Percentiles rank a stretch among this genome's conserved stretches.
phyloP scores from a whole-genome alignment of 2,797 vertebrate genomes.

The Heliangelus exortis region DNA sequence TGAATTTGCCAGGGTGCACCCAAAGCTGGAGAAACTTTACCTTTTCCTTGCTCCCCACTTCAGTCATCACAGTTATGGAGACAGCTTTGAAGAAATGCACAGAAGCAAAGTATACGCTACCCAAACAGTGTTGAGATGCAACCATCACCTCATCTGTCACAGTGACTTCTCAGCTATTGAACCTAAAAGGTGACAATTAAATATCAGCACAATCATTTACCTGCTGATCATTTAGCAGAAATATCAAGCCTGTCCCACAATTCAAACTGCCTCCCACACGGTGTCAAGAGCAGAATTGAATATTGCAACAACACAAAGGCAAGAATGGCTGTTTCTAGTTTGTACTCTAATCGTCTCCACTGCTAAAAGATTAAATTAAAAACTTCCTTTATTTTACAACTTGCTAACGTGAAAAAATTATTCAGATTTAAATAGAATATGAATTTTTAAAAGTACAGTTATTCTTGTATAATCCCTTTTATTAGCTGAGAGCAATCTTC shows the following conservation, averaged over 20 bases:
- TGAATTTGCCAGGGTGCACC: background rate
- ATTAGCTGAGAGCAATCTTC: background rate
- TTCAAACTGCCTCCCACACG: conserved; percentile 28
- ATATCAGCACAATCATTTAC: conserved; percentile 30
- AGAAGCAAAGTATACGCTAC: background rate
- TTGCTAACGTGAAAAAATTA: background rate
- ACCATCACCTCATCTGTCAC: conserved; percentile 4
- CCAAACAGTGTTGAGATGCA: background rate
- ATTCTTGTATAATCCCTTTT: background rate
- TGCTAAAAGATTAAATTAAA: background rate
- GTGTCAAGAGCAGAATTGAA: background rate
- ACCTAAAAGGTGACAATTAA: conserved; percentile 49
- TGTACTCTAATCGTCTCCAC: background rate
- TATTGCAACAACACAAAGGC: background rate
- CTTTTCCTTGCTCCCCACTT: background rate
- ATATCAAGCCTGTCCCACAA: conserved; percentile 8
- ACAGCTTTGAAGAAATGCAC: background rate
- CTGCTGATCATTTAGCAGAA: conserved; percentile 26
- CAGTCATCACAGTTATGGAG: background rate
- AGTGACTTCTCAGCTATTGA: conserved; percentile 18
- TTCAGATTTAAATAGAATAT: background rate
- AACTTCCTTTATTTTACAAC: background rate
- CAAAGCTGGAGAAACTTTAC: background rate
- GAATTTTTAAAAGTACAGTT: background rate
- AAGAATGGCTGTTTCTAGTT: background rate